Evolutionary conservation across 2,797 vertebrate species (phyloP).

Genomic region (Mormyrops attenuatus): DNA sequence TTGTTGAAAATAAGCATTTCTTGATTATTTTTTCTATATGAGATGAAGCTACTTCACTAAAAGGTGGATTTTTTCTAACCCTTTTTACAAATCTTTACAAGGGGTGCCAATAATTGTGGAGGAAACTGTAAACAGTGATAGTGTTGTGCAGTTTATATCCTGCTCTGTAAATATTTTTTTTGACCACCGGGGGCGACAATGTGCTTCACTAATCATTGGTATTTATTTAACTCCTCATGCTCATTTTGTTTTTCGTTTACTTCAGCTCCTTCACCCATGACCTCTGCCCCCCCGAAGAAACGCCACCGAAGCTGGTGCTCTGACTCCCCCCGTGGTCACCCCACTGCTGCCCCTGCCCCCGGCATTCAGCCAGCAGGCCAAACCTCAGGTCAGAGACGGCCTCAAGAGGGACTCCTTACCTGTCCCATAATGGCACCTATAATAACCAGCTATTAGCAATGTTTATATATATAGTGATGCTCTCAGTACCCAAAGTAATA

Average conservation of each 20-base stretch:
- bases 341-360: constrained; percentile 73
- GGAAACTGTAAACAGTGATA: background rate
- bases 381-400: constrained; percentile 67
- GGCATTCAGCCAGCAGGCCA: constrained; percentile 71
- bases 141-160: background rate
- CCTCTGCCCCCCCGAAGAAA: constrained; percentile 91
- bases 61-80: background rate
- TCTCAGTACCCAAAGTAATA: background rate
- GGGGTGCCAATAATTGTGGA: too few species aligned
- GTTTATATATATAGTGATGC: too few species aligned
- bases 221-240: background rate
- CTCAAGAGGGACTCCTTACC: background rate
- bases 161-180: background rate
- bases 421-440: background rate
- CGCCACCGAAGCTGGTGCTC: constrained; percentile 92
- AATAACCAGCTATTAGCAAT: background rate
- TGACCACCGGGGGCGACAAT: background rate
- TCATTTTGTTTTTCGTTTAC: background rate
- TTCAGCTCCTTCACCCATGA: constrained; percentile 65
- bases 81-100: background rate
- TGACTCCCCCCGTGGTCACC: constrained; percentile 65
- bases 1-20: background rate
- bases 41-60: background rate
- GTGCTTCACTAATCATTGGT: background rate
- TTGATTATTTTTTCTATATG: background rate